phyloP scores from a whole-genome alignment of 2,113 vertebrate species.

The Aptenodytes patagonicus region DNA sequence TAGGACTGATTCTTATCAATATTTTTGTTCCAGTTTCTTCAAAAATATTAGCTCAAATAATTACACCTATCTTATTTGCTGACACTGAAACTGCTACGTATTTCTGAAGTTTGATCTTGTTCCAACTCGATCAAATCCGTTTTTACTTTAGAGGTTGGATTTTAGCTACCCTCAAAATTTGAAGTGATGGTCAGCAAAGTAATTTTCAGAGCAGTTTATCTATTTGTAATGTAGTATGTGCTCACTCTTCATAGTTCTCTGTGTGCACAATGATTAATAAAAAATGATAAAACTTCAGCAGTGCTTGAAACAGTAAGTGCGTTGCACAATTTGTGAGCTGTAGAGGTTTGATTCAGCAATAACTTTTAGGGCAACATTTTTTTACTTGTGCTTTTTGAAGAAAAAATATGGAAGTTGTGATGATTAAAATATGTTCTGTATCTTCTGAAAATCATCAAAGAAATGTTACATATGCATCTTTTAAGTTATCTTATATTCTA shows the following conservation, averaged over 20 bases:
- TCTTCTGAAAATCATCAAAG: background rate
- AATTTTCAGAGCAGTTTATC: background rate
- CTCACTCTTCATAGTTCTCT: background rate
- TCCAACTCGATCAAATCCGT: background rate
- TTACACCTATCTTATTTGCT: background rate
- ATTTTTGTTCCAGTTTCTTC: background rate
- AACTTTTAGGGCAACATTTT: background rate
- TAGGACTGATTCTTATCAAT: background rate
- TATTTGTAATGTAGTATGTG: background rate
- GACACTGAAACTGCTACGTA: background rate
- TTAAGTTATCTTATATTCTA: background rate
- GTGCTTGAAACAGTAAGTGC: background rate
- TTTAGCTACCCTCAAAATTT: background rate
- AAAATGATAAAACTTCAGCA: background rate
- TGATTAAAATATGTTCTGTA: background rate
- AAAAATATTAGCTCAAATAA: background rate
- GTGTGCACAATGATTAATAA: background rate
- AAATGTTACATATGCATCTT: background rate
- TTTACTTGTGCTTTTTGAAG: background rate
- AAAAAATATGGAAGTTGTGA: background rate
- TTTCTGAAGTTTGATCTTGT: background rate
- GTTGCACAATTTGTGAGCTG: background rate
- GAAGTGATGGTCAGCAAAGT: background rate
- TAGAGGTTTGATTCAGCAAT: background rate
- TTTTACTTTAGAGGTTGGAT: background rate